Conservation (phyloP, 1,140 invertebrate species). For the Amyelois transitella region DNA sequence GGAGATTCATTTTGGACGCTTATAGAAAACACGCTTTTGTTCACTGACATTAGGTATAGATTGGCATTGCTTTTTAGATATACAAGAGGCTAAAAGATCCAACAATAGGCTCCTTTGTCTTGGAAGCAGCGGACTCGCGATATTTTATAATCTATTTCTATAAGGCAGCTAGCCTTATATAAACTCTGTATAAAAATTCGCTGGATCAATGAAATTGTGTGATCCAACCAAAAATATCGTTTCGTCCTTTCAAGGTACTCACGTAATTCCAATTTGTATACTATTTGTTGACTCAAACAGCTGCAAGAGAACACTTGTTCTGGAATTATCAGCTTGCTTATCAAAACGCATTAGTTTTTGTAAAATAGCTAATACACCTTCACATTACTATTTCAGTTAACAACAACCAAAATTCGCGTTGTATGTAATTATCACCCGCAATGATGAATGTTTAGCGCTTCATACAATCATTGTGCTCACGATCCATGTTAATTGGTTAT, state of each 20-base stretch:
- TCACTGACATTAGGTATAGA: conserved; percentile 16
- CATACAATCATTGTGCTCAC: conserved; percentile 40
- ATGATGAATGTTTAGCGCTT: conserved; percentile 59
- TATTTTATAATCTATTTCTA: too few relatives aligned
- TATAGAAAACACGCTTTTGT: conserved; percentile 32
- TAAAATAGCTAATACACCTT: conserved; percentile 41
- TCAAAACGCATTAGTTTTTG: conserved; percentile 16
- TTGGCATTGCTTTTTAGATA: background rate
- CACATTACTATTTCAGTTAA: conserved; percentile 37
- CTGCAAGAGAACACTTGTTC: conserved; percentile 10
- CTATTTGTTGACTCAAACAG: background rate
- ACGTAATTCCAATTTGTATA: background rate
- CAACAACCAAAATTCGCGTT: conserved; percentile 34
- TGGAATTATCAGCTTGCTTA: conserved; percentile 45
- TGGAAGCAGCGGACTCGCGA: too few relatives aligned
- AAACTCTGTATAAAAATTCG: too few relatives aligned
- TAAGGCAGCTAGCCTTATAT: too few relatives aligned
- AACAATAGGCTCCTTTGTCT: too few relatives aligned
- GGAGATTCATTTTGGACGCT: conserved; percentile 41
- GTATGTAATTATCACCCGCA: conserved; percentile 42
- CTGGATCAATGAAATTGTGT: too few relatives aligned
- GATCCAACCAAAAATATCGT: too few relatives aligned
- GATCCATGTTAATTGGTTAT: conserved; percentile 37
- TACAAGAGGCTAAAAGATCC: too few relatives aligned
- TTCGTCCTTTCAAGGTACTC: too few relatives aligned